phyloP scores from a whole-genome alignment of 1,140 invertebrate genomes.

The Drosophila simulans region DNA sequence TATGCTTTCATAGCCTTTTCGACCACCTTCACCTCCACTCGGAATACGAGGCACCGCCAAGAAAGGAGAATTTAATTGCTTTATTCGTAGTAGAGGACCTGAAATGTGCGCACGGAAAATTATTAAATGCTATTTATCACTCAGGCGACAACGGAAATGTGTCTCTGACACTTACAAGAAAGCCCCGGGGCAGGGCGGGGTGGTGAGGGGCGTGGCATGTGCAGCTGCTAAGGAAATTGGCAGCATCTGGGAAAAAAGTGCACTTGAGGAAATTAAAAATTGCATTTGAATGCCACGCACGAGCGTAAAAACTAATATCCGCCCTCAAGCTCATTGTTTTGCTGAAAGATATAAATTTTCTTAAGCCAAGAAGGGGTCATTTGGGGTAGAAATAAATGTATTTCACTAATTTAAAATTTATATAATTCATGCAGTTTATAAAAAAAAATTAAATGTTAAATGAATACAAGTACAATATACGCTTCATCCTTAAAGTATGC shows the following conservation, averaged over 20 bases:
- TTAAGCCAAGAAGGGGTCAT: not conserved
- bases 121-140: conserved; percentile 75
- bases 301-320: conserved; percentile 78
- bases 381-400: not conserved
- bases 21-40: no score
- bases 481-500: conserved; percentile 44
- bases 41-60: conserved; percentile 4
- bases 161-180: conserved; percentile 58
- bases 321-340: conserved; percentile 45
- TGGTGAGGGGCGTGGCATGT: conserved; percentile 35
- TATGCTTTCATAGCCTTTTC: conserved; percentile 5
- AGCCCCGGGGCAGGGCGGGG: conserved; percentile 7
- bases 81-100: conserved; percentile 17
- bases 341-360: conserved; percentile 6
- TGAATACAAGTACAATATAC: conserved; percentile 1
- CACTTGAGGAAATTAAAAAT: conserved; percentile 76
- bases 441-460: conserved; percentile 3
- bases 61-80: conserved; percentile 42
- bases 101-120: conserved; percentile 31
- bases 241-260: conserved; percentile 59
- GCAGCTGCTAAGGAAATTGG: conserved; percentile 67
- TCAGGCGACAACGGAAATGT: conserved; percentile 60
- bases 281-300: conserved; percentile 75
- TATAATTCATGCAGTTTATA: not conserved
- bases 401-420: not conserved